Percentiles rank a stretch among this genome's conserved stretches.
Conservation (phyloP, 2,797 vertebrate genomes). For the Malurus splendens region DNA sequence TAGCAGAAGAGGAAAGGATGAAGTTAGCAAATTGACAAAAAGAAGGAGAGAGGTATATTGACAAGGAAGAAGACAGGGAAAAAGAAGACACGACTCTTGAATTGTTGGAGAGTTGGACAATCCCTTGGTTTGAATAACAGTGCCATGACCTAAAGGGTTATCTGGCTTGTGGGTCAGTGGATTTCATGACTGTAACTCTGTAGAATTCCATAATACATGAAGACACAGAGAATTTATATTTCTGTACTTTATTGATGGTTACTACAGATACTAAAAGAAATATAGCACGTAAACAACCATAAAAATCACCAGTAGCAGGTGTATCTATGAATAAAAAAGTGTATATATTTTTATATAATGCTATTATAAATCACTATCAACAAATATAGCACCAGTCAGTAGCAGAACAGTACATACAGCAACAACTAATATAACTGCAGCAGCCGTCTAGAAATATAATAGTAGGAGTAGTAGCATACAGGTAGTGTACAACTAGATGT, state of each 20-base stretch:
- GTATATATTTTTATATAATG: not conserved
- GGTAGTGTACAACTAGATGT: not conserved
- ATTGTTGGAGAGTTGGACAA: not conserved
- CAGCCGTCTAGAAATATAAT: not conserved
- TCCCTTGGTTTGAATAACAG: not conserved
- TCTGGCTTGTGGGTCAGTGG: rapidly evolving
- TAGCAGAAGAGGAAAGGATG: not conserved
- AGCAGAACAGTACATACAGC: not conserved
- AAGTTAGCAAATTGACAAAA: not conserved
- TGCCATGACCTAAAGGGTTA: not conserved
- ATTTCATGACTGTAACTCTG: rapidly evolving
- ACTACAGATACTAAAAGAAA: not conserved
- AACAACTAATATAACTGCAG: not conserved
- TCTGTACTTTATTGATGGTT: not conserved
- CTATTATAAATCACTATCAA: not conserved
- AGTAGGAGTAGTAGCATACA: not conserved
- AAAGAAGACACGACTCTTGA: not conserved
- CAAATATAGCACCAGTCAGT: not conserved
- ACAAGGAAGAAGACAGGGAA: not conserved
- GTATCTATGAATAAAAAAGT: not conserved
- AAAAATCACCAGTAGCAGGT: not conserved
- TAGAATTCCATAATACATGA: not conserved
- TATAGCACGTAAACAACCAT: not conserved
- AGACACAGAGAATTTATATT: not conserved
- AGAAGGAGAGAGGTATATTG: not conserved